Conservation (phyloP, 2,113 vertebrate species). For the Xenopus borealis region DNA sequence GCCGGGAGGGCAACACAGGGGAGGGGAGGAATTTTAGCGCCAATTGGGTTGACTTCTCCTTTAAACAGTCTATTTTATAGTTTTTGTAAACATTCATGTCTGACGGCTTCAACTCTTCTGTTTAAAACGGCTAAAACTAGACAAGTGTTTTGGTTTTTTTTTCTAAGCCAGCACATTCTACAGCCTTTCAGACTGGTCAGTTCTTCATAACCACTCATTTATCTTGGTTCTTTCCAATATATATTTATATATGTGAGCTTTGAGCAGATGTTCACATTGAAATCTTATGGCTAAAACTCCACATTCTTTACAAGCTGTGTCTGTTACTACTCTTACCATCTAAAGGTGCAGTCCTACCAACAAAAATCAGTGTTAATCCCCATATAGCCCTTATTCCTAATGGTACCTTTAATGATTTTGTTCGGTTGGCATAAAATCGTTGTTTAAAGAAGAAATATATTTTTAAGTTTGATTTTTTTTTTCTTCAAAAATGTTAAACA, state of each 20-base stretch:
- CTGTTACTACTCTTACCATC: background rate
- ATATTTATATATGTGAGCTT: slow-evolving; percentile 56
- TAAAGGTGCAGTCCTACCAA: slow-evolving; percentile 32
- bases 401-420: no score
- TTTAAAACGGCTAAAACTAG: background rate
- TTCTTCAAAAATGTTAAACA: no score
- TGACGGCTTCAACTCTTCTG: no score
- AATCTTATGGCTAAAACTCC: slow-evolving; percentile 17
- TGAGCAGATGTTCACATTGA: slow-evolving; percentile 67
- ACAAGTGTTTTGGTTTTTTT: background rate
- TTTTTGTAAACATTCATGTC: no score
- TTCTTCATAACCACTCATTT: slow-evolving; percentile 63
- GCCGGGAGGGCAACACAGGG: no score
- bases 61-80: no score
- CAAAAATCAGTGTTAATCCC: background rate
- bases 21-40: no score
- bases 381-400: no score
- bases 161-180: slow-evolving; percentile 48
- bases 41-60: no score
- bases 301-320: slow-evolving; percentile 15
- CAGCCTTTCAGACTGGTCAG: slow-evolving; percentile 67
- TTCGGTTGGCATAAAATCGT: no score
- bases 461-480: no score
- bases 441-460: no score
- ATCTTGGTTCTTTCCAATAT: slow-evolving; percentile 58